These are phyloP conservation scores for Pipra filicauda DNA, from an alignment of 2,113 vertebrate species.

Conservation along the genomic window DNA sequence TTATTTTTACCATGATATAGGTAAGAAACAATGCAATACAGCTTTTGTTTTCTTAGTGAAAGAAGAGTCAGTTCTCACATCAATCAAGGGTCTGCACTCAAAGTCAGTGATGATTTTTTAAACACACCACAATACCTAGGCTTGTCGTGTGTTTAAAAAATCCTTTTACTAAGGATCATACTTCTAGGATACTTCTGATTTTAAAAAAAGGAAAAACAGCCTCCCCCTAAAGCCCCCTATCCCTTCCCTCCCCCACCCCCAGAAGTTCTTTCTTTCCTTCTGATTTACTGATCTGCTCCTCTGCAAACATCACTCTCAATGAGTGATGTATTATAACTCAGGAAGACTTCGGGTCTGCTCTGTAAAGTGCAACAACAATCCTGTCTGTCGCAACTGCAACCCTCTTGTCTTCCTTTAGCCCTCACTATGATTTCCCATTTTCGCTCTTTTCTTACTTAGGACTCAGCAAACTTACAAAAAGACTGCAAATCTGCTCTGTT, in stretches of 20 bases:
- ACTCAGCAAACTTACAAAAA: not conserved
- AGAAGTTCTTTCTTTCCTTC: not conserved
- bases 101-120: not conserved
- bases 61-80: not conserved
- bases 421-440: not conserved
- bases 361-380: not conserved
- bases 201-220: not conserved
- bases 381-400: too few relatives aligned
- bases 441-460: not conserved
- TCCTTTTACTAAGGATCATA: not conserved
- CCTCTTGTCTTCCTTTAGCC: not conserved
- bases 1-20: not conserved
- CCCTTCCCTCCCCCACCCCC: not conserved
- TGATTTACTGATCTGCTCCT: not conserved
- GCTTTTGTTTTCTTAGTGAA: not conserved
- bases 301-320: not conserved
- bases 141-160: too few relatives aligned
- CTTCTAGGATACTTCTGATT: not conserved
- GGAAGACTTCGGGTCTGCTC: not conserved
- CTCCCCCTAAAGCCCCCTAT: rapidly evolving
- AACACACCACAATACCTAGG: not conserved
- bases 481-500: not conserved
- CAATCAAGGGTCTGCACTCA: not conserved
- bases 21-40: not conserved
- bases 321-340: not conserved